Conservation (phyloP, 1,140 invertebrate genomes). For the Zophobas atratus region DNA sequence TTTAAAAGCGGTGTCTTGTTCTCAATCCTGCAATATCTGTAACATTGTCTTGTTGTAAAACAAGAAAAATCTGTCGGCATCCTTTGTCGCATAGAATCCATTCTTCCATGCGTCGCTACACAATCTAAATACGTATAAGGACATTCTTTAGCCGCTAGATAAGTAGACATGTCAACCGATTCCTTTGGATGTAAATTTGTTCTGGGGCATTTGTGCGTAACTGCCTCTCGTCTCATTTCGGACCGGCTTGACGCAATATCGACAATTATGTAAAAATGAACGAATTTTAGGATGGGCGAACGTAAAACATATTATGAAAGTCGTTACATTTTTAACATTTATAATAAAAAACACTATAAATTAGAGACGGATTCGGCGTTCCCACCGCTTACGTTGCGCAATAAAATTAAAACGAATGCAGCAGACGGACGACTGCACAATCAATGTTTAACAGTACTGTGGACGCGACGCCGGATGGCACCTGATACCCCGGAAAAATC, state of each 20-base stretch:
- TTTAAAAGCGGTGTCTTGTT: conserved; percentile 52
- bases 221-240: conserved; percentile 27
- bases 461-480: background rate
- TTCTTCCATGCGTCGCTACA: conserved; percentile 63
- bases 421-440: background rate
- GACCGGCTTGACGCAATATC: conserved; percentile 8
- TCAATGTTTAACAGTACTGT: background rate
- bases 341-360: background rate
- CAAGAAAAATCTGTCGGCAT: conserved; percentile 64
- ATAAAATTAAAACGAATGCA: background rate
- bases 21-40: conserved; percentile 59
- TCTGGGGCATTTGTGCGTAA: conserved; percentile 62
- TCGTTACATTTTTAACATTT: conserved; percentile 2
- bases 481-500: conserved; percentile 11
- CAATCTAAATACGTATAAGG: conserved; percentile 66
- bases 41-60: conserved; percentile 64
- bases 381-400: background rate
- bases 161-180: conserved; percentile 65
- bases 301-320: background rate
- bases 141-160: conserved; percentile 66
- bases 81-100: conserved; percentile 63
- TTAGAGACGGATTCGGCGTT: background rate
- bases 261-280: conserved; percentile 21
- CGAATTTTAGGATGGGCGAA: conserved; percentile 4
- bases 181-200: conserved; percentile 67